A percentile compares a stretch with the other conserved stretches of the same genome.
phyloP scores from a whole-genome alignment of 2,888 invertebrate species.

The Nudaria mundana region DNA sequence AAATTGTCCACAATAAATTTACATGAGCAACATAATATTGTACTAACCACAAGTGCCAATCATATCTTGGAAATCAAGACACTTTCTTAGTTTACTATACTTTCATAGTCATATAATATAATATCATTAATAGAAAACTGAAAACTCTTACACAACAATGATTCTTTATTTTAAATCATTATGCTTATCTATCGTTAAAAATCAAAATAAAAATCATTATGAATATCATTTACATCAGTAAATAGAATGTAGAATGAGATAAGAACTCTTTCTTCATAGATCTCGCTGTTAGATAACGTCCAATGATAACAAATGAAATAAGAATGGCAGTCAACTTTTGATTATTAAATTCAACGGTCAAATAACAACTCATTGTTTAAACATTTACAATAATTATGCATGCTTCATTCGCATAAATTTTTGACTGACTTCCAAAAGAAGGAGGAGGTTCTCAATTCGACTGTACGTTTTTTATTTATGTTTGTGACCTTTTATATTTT shows the following conservation, averaged over 20 bases:
- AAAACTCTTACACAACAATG: constrained; percentile 17
- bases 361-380: background rate
- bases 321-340: constrained; percentile 9
- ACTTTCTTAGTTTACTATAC: background rate
- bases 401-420: background rate
- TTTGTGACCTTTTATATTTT: too few species aligned
- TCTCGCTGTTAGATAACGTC: constrained; percentile 16
- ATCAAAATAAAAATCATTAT: constrained; percentile 31
- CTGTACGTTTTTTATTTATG: too few species aligned
- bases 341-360: background rate
- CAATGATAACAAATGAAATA: constrained; percentile 21
- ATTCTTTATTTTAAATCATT: constrained; percentile 1
- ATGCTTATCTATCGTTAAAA: constrained; percentile 18
- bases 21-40: background rate
- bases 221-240: constrained; percentile 19
- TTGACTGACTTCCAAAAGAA: too few species aligned
- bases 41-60: background rate
- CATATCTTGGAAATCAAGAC: background rate
- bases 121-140: constrained; percentile 14
- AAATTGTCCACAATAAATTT: background rate
- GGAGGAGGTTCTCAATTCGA: too few species aligned
- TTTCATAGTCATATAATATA: background rate
- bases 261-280: constrained; percentile 3
- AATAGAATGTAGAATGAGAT: constrained; percentile 30
- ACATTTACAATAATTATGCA: background rate